Conservation (phyloP, 2,113 vertebrate genomes). For the Perognathus longimembris region DNA sequence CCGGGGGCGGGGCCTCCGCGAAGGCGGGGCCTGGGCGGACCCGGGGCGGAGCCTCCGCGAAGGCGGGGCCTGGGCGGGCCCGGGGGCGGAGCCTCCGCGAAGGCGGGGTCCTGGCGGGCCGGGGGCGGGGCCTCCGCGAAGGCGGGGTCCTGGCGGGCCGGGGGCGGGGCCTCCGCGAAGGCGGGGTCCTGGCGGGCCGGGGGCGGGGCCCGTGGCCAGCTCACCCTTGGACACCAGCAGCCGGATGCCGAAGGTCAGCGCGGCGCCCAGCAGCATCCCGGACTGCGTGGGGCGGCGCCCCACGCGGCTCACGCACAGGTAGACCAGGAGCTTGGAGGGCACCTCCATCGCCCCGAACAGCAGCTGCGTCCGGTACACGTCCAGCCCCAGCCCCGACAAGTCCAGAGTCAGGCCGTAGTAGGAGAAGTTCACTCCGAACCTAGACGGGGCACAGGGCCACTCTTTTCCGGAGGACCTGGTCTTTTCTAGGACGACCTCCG, state of each 20-base stretch:
- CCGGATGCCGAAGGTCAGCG: constrained; percentile 85
- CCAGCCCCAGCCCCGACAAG: constrained; percentile 89
- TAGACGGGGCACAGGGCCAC: constrained; percentile 65
- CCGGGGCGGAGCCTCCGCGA: background rate
- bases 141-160: accelerated
- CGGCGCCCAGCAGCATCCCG: constrained; percentile 84
- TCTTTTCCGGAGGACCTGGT: background rate
- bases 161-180: background rate
- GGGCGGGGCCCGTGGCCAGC: background rate
- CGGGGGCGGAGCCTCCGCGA: no score
- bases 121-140: background rate
- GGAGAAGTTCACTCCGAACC: constrained; percentile 92
- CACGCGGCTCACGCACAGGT: constrained; percentile 83
- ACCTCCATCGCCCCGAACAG: constrained; percentile 89
- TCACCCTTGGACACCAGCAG: constrained; percentile 85
- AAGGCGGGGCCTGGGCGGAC: background rate
- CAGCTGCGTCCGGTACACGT: constrained; percentile 90
- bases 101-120: no score
- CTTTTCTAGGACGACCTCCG: background rate
- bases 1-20: no score
- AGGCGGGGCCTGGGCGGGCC: no score
- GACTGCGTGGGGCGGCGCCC: constrained; percentile 89
- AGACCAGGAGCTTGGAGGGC: constrained; percentile 90
- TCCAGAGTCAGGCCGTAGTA: constrained; percentile 92
- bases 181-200: background rate